Percentiles rank a stretch among this genome's conserved stretches.
Conservation (phyloP, 2,797 vertebrate species). For the Cuculus canorus region DNA sequence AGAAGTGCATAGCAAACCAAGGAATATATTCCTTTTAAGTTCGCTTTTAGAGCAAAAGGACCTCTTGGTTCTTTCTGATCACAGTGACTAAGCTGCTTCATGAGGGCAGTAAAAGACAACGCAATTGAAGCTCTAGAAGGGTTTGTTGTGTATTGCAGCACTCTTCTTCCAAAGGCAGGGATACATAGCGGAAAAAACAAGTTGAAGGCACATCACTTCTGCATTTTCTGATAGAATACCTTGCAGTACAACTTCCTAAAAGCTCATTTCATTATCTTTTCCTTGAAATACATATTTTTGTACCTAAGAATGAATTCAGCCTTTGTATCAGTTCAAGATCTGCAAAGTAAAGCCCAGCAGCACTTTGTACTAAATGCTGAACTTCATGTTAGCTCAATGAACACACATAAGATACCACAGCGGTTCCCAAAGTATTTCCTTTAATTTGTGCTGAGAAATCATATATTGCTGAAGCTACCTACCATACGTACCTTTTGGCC, state of each 20-base stretch:
- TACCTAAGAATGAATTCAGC: background rate
- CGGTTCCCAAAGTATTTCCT: background rate
- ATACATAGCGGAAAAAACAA: background rate
- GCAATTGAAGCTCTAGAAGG: background rate
- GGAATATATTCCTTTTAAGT: background rate
- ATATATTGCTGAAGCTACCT: background rate
- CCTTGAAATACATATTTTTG: background rate
- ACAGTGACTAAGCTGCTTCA: background rate
- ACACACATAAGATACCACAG: background rate
- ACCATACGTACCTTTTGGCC: background rate
- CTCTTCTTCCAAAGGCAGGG: background rate
- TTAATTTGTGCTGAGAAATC: background rate
- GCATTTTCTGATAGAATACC: background rate
- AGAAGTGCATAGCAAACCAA: background rate
- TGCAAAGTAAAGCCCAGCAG: background rate
- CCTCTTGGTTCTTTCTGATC: background rate
- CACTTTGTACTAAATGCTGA: background rate
- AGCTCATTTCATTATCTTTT: background rate
- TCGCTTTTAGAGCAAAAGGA: background rate
- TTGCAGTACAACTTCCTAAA: background rate
- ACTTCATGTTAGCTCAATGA: background rate
- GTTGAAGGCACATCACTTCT: rapidly evolving
- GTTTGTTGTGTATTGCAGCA: background rate
- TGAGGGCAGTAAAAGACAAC: background rate
- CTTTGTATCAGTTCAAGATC: background rate